Percentiles rank a stretch among this genome's conserved stretches.
These are phyloP conservation scores for Calameuta pallipes DNA, from an alignment of 2,888 invertebrate species.

Conservation along the genomic window DNA sequence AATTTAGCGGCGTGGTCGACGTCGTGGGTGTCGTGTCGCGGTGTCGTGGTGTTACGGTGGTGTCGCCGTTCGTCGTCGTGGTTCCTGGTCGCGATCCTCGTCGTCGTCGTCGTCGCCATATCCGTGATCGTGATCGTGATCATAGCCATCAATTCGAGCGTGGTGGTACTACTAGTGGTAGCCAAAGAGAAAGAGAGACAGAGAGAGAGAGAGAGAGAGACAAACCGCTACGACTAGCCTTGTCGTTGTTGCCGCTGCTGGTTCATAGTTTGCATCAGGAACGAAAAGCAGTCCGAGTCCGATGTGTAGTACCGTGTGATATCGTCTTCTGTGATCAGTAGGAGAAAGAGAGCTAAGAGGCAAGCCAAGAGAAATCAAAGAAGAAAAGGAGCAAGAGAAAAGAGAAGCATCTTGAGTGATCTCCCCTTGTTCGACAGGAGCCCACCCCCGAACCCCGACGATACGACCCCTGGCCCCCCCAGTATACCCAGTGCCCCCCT, in stretches of 20 bases:
- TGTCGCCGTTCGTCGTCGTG: conserved; percentile 41
- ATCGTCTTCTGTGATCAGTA: conserved; percentile 42
- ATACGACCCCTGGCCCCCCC: background rate
- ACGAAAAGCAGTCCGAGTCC: background rate
- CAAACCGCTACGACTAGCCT: background rate
- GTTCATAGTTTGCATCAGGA: background rate
- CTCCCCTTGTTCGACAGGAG: background rate
- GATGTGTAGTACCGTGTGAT: conserved; percentile 45
- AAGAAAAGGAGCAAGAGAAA: conserved; percentile 3
- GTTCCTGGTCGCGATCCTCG: conserved; percentile 34
- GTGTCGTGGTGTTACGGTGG: conserved; percentile 35
- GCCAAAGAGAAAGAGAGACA: conserved; percentile 13
- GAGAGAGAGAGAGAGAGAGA: background rate
- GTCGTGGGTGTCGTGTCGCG: conserved; percentile 47
- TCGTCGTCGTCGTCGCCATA: conserved; percentile 35
- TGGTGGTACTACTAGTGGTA: conserved; percentile 28
- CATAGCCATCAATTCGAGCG: conserved; percentile 9
- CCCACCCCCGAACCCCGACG: background rate
- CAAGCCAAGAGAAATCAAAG: background rate
- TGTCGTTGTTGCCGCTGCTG: background rate
- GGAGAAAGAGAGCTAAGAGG: conserved; percentile 6
- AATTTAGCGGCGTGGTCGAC: conserved; percentile 61
- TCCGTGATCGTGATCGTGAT: conserved; percentile 14
- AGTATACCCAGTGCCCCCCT: conserved; percentile 5
- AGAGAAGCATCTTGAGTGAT: conserved; percentile 8